Evolutionary conservation across 1,140 invertebrate species (phyloP), one percentile per base, ranked within the genome.

Genomic region (Pogonognathellus flavescens): DNA sequence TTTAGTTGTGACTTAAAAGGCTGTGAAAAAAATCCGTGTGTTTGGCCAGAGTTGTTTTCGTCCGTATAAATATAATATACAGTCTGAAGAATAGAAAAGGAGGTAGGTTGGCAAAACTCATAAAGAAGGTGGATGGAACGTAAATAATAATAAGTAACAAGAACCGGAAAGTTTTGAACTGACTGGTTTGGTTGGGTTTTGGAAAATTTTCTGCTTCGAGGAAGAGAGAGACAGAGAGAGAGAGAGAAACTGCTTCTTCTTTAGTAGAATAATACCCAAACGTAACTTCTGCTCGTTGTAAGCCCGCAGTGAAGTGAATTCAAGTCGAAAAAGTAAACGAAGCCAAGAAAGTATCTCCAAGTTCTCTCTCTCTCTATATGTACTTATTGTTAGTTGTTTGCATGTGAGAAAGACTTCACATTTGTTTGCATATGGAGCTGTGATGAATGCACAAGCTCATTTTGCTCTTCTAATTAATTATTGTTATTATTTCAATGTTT

Each of bases 131-230:
- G 70, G 70, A 76, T 76, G 31, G 16, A 31, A 76, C 70, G 41
- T 76, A 76, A 76, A 76, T 76, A 50, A 76, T 76, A 76, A 76
- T 76, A 76, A 76, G 70, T 76, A 76, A 76, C 49, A 31, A 76
- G 70, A 76, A 76, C 70, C 70, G 70, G 70, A 76, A 76, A 76
- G 70, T 76, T 76, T 76, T 76, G 70, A 76, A 31, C 70, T 76
- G 31, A 76, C 41, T 76, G 25, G 70, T 76, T 76, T 72, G 9
- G 16, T 62, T 62, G 9, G 16, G 66, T 25, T 72, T 72, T 49
- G 41, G 70, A 76, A 76, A 76, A 49, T 76, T 76, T 76, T 76
- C 14, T 76, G 70, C 70, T 76, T 14, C 22, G 70, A 76, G 70
- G 70, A 76, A 76, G 66, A 72, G 13, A 22, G 20, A 20, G 66